Evolutionary conservation across 2,113 vertebrate species (phyloP), one percentile per base, ranked within the genome.

Genomic region (Lutjanus erythropterus): DNA sequence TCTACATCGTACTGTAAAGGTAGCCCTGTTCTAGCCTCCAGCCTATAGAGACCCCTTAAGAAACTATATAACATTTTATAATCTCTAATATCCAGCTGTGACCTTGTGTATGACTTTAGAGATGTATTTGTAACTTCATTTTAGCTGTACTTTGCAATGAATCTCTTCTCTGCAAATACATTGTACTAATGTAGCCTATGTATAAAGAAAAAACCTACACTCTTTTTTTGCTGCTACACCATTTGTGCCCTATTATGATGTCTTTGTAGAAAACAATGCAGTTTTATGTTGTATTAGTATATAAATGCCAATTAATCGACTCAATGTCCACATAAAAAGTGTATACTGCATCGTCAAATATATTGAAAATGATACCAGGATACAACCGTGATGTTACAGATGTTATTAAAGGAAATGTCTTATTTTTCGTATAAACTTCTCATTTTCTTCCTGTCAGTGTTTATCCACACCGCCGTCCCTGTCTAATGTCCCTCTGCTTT

Each of bases 161-260:
- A 74, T 85, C 73, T 88, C 62, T 78, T 75, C 62, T 89, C 89
- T 91, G 75, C 81, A 78, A 84, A 84, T 85, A 79, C 78, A 49
- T 76, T 83, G 69, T 91, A 92, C 75, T 89, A 79, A 70, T 89
- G 92, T 89, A 92, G 88, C 83, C 83, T 71, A 83, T 92, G 77
- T 93, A 86, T 88, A 91, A 88, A 82, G 80, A 88, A 81, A 73
- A 80, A 82, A 61, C 12, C 78, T 62, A 90, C 87, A 89, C 91
- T 88, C 89, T 88, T 93, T 88, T 91, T 90, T 92, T 95, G 95
- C 95, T 96, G 95, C 95, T 96, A 94, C 92, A 93, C 95, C 95
- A 94, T 95, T 91, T 94, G 94, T 96, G 95, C 94, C 95, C 94
- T 91, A 86, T 90, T 73, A 93, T 84, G 78, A 92, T 92, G 92